Conservation (phyloP, 2,888 invertebrate species). For the Hipparchia semele region DNA sequence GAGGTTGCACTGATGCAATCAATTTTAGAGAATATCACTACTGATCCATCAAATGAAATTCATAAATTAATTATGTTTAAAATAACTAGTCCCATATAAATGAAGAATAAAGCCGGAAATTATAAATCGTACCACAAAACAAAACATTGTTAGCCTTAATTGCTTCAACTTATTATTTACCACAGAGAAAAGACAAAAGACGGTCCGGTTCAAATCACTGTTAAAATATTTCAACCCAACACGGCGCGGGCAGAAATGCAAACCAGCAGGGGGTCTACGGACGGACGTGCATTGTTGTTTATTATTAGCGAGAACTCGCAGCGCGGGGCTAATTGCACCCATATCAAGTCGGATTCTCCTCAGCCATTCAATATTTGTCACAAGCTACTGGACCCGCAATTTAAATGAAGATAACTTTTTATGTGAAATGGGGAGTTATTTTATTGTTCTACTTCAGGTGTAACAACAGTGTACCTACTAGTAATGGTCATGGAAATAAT, state of each 20-base stretch:
- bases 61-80: neutral
- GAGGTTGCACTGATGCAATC: no score
- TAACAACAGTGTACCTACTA: neutral
- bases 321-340: constrained; percentile 35
- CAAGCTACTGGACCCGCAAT: constrained; percentile 28
- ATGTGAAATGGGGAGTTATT: constrained; percentile 18
- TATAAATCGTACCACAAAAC: neutral
- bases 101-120: neutral
- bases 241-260: constrained; percentile 28
- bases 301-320: constrained; percentile 34
- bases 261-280: constrained; percentile 30
- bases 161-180: neutral
- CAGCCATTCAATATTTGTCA: constrained; percentile 37
- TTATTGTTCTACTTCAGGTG: constrained; percentile 45
- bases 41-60: neutral
- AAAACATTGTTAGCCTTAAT: neutral
- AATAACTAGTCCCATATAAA: neutral
- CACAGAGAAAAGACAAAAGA: constrained; percentile 10
- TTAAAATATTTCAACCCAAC: constrained; percentile 35
- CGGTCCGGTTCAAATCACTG: constrained; percentile 31
- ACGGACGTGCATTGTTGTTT: constrained; percentile 35
- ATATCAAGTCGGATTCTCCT: constrained; percentile 34
- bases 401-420: constrained; percentile 25
- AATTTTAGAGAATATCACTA: no score
- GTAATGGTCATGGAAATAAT: no score